Conservation (phyloP, 2,888 invertebrate genomes). For the Melinaea marsaeus region DNA sequence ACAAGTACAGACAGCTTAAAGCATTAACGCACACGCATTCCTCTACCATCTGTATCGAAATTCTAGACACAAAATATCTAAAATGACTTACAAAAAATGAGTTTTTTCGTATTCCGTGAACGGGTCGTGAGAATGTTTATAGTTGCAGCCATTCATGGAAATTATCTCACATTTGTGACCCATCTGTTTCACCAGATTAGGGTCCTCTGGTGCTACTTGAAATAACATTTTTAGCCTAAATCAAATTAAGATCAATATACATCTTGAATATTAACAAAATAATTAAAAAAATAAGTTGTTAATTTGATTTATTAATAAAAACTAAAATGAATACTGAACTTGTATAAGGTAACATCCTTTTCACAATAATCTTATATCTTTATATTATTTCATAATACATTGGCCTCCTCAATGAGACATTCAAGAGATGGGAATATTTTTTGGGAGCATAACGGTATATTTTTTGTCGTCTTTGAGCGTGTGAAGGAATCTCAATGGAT, state of each 20-base stretch:
- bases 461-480: conserved; percentile 75
- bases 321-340: too few relatives aligned
- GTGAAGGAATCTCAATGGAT: conserved; percentile 74
- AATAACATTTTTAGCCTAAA: too few relatives aligned
- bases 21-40: conserved; percentile 64
- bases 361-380: background rate
- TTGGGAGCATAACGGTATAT: conserved; percentile 75
- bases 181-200: conserved; percentile 46
- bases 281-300: too few relatives aligned
- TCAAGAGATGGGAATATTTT: conserved; percentile 72
- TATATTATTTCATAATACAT: background rate
- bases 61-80: background rate
- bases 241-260: too few relatives aligned
- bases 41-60: conserved; percentile 34
- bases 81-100: background rate
- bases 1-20: conserved; percentile 62
- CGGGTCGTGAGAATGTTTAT: conserved; percentile 64
- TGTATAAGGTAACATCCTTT: too few relatives aligned
- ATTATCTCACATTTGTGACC: conserved; percentile 57
- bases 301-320: too few relatives aligned
- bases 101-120: conserved; percentile 49
- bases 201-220: conserved; percentile 10
- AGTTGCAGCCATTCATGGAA: conserved; percentile 62
- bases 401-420: conserved; percentile 68
- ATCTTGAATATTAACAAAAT: too few relatives aligned